These are phyloP conservation scores for Girardinus metallicus DNA, from an alignment of 2,797 vertebrate species.

Conservation along the genomic window DNA sequence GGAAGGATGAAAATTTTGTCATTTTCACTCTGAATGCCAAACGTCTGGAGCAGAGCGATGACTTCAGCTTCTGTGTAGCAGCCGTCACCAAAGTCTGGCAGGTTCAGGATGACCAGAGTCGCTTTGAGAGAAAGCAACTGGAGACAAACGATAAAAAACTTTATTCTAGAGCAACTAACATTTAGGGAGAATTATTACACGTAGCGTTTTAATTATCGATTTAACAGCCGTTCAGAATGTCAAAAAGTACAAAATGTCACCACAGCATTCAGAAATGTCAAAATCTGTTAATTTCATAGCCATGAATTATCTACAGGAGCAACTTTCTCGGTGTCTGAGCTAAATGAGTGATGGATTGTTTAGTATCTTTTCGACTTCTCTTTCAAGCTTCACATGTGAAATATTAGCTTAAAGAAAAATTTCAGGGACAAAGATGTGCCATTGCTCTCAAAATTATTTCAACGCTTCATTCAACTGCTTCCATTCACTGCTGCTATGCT, in stretches of 20 bases:
- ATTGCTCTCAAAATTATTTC: background rate
- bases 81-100: constrained; percentile 1
- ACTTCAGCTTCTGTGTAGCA: constrained; percentile 8
- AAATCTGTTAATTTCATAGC: background rate
- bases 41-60: background rate
- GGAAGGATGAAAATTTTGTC: constrained; percentile 5
- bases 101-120: background rate
- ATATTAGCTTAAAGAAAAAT: background rate
- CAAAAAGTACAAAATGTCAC: background rate
- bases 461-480: background rate
- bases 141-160: background rate
- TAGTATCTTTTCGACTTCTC: background rate
- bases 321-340: background rate
- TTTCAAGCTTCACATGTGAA: background rate
- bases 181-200: background rate
- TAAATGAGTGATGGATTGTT: background rate
- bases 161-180: background rate
- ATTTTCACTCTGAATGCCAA: background rate
- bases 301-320: background rate
- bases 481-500: background rate
- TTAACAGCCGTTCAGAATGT: background rate
- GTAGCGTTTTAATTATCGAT: background rate
- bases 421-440: too few species aligned
- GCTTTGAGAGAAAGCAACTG: background rate
- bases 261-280: background rate